Percentiles rank a stretch among this genome's conserved stretches.
Evolutionary conservation across 2,888 invertebrate genomes (phyloP).

Genomic region (Meiosimyza platycephala): DNA sequence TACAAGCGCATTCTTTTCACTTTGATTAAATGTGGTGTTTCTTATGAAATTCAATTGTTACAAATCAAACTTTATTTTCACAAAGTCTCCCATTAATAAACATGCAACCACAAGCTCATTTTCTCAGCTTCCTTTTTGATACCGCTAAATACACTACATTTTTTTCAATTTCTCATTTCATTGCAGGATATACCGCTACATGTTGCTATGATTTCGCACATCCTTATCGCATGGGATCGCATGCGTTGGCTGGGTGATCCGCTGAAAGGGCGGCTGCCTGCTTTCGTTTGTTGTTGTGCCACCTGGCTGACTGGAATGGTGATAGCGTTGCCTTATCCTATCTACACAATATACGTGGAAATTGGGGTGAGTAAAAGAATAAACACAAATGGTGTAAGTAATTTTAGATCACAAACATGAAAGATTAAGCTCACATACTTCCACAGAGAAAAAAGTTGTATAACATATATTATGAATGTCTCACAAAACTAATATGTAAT

Average conservation of each 20-base stretch:
- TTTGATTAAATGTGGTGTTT: too few relatives aligned
- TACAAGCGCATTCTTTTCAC: too few relatives aligned
- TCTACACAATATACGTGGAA: constrained; percentile 79
- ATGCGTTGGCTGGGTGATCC: constrained; percentile 76
- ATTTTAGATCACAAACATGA: too few relatives aligned
- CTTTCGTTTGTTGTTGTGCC: constrained; percentile 75
- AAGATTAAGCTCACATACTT: too few relatives aligned
- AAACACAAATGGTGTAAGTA: too few relatives aligned
- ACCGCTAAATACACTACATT: background rate
- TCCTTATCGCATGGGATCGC: constrained; percentile 77
- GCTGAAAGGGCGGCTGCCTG: constrained; percentile 73
- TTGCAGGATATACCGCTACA: constrained; percentile 78
- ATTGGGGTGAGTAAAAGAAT: constrained; percentile 70
- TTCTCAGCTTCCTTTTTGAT: background rate
- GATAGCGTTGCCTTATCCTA: constrained; percentile 78
- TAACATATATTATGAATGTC: too few relatives aligned
- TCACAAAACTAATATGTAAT: too few relatives aligned
- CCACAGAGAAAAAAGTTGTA: too few relatives aligned
- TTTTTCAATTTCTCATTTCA: constrained; percentile 36
- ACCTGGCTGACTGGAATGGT: constrained; percentile 80
- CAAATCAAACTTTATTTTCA: background rate
- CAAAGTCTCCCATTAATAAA: background rate
- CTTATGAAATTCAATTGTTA: background rate
- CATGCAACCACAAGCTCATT: background rate
- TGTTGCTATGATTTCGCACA: constrained; percentile 76